Evolutionary conservation across 2,797 vertebrate genomes (phyloP).

Genomic region (Schizopygopsis pylzovi): DNA sequence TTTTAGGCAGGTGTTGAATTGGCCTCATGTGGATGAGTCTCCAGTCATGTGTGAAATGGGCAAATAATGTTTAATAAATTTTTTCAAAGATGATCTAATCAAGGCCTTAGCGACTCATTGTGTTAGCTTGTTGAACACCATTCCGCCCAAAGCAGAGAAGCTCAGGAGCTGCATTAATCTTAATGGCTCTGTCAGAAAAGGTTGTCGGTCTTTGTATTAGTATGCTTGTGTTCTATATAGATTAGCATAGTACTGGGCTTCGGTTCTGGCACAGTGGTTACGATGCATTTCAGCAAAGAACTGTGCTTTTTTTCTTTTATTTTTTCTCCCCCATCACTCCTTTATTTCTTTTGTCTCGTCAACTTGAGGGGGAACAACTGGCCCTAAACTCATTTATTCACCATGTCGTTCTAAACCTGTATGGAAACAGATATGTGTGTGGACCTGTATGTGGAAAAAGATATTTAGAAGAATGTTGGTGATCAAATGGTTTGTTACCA

Average conservation of each 20-base stretch:
- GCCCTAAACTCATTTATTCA: not conserved
- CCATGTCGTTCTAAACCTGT: no score
- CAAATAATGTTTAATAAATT: constrained; percentile 7
- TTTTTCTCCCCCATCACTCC: not conserved
- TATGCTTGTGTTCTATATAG: constrained; percentile 13
- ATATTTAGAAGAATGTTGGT: no score
- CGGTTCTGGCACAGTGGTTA: not conserved
- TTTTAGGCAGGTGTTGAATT: constrained; percentile 8
- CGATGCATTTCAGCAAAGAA: not conserved
- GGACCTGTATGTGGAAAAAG: no score
- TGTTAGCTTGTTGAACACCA: not conserved
- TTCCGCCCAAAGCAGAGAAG: not conserved
- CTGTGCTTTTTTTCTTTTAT: no score
- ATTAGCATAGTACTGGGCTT: constrained; percentile 6
- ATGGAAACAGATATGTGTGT: no score
- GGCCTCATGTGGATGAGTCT: not conserved
- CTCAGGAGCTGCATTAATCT: not conserved
- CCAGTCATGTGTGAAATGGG: constrained; percentile 1
- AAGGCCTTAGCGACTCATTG: not conserved
- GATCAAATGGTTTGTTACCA: no score
- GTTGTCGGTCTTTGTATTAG: constrained; percentile 3
- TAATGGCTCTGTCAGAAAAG: constrained; percentile 18
- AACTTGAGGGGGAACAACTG: not conserved
- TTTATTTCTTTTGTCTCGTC: not conserved
- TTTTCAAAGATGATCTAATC: not conserved